These are phyloP conservation scores for Pristionchus exspectatus DNA, from an alignment of 2,888 invertebrate species.

Conservation along the genomic window DNA sequence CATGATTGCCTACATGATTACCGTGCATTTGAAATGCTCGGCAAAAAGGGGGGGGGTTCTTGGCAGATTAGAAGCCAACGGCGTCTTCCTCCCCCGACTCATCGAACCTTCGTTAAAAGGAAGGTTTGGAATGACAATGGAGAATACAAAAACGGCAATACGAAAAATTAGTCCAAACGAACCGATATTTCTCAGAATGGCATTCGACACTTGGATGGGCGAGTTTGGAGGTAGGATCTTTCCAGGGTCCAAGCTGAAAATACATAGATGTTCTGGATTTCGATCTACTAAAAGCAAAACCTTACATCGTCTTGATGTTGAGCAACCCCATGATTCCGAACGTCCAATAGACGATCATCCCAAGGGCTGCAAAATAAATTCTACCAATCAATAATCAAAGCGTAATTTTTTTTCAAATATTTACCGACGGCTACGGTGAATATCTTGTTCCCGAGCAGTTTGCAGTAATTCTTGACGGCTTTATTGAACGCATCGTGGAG, in stretches of 20 bases:
- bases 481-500: conserved; percentile 63
- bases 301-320: conserved; percentile 59
- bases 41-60: too few species aligned
- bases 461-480: conserved; percentile 67
- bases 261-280: neutral
- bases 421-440: conserved; percentile 63
- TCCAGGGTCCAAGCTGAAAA: conserved; percentile 68
- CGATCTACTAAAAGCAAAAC: too few species aligned
- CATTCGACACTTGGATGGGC: conserved; percentile 74
- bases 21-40: too few species aligned
- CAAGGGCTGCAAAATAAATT: conserved; percentile 57
- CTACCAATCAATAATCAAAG: too few species aligned
- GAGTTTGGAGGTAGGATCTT: conserved; percentile 77
- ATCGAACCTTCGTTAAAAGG: too few species aligned
- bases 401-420: too few species aligned
- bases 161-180: neutral
- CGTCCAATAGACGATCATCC: conserved; percentile 70
- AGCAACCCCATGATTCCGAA: conserved; percentile 62
- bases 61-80: too few species aligned
- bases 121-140: too few species aligned
- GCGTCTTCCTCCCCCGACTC: too few species aligned
- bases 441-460: conserved; percentile 64
- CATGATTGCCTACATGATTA: too few species aligned
- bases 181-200: conserved; percentile 70
- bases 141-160: too few species aligned